Conservation (phyloP, 2,888 invertebrate genomes). For the Monoplex corrugatus region DNA sequence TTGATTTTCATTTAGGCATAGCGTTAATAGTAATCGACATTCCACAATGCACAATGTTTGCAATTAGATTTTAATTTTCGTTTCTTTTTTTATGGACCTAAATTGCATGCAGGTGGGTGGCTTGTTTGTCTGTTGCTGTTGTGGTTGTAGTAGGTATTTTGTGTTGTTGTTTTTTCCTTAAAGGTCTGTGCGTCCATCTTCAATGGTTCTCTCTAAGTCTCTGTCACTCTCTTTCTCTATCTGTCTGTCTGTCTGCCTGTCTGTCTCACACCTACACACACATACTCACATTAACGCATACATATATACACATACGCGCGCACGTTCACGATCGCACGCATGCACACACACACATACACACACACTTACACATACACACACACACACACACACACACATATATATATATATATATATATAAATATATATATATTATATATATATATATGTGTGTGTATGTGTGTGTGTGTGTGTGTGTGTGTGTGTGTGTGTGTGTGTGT, state of each 20-base stretch:
- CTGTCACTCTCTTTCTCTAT: background rate
- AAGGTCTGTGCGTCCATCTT: too few relatives aligned
- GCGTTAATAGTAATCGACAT: too few relatives aligned
- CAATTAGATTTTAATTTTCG: too few relatives aligned
- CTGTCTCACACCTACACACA: background rate
- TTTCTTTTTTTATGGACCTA: too few relatives aligned
- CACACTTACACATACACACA: background rate
- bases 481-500: too few relatives aligned
- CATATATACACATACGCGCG: too few relatives aligned
- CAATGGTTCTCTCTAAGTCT: background rate
- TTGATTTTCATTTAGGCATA: too few relatives aligned
- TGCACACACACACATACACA: constrained; percentile 19
- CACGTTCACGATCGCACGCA: background rate
- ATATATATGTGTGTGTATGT: too few relatives aligned
- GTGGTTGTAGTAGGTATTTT: background rate
- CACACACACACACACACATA: background rate
- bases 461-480: too few relatives aligned
- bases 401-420: background rate
- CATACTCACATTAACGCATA: too few relatives aligned
- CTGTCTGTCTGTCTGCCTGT: background rate
- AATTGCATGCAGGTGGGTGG: background rate
- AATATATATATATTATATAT: background rate
- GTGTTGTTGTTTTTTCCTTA: background rate
- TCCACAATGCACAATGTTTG: too few relatives aligned
- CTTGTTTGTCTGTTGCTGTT: background rate